Evolutionary conservation across 2,888 invertebrate genomes (phyloP).

Genomic region (Drosophila rubida): DNA sequence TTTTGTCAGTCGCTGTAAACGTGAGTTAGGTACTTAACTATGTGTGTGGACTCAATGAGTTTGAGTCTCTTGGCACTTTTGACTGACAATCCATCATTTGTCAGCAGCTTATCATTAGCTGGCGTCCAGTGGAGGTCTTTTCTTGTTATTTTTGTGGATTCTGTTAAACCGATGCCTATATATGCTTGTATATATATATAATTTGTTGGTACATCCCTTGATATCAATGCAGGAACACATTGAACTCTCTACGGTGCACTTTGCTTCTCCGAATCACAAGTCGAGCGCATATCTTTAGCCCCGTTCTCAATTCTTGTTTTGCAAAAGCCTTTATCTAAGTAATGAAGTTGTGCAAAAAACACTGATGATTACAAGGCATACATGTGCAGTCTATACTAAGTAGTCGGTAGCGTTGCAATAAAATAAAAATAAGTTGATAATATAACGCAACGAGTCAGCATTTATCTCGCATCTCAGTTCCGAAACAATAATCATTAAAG

Average conservation of each 20-base stretch:
- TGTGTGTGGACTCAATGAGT: conserved; percentile 22
- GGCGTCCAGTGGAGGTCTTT: not conserved
- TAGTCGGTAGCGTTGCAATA: conserved; percentile 3
- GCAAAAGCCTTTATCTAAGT: conserved; percentile 32
- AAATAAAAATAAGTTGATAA: conserved; percentile 8
- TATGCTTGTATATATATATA: not conserved
- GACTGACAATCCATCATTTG: conserved; percentile 29
- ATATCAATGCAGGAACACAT: conserved; percentile 23
- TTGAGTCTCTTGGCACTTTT: conserved; percentile 38
- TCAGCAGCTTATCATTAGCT: conserved; percentile 23
- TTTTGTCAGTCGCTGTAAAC: conserved; percentile 30
- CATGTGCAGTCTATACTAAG: conserved; percentile 1
- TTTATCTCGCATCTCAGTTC: conserved; percentile 30
- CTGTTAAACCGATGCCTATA: conserved; percentile 11
- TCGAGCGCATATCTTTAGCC: conserved; percentile 47
- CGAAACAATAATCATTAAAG: conserved; percentile 25
- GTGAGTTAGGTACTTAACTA: conserved; percentile 48
- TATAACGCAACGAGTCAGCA: conserved; percentile 14
- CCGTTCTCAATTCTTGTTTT: conserved; percentile 38
- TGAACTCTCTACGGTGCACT: conserved; percentile 19
- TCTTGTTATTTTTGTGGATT: conserved; percentile 9
- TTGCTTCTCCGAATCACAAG: conserved; percentile 29
- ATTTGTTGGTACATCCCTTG: not conserved
- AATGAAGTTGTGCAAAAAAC: conserved; percentile 22
- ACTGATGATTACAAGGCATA: conserved; percentile 6